Percentiles rank a stretch among this genome's conserved stretches.
These are phyloP conservation scores for Megaceryle torquata DNA, from an alignment of 2,113 vertebrate species.

Conservation along the genomic window DNA sequence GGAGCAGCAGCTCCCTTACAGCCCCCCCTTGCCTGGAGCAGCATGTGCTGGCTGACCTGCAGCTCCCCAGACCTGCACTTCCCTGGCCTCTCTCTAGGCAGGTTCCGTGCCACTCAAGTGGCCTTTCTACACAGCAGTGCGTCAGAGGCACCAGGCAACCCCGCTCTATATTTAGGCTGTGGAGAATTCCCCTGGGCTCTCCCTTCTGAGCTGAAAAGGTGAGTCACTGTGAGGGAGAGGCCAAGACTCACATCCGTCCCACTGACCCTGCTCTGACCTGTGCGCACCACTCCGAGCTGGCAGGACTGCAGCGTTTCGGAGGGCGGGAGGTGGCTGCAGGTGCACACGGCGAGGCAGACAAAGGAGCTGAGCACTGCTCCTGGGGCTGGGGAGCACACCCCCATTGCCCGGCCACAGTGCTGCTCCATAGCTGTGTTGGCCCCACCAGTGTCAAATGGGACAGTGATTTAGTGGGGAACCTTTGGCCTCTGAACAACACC, in stretches of 20 bases:
- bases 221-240: conserved; percentile 58
- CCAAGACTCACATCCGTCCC: conserved; percentile 49
- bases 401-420: rapidly evolving
- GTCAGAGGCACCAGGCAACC: conserved; percentile 12
- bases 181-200: conserved; percentile 63
- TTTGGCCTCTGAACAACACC: not conserved
- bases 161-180: conserved; percentile 57
- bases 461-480: not conserved
- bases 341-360: not conserved
- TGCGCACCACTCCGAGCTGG: not conserved
- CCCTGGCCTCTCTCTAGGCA: not conserved
- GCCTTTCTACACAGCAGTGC: not conserved
- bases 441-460: not conserved
- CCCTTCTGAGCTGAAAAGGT: conserved; percentile 49
- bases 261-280: conserved; percentile 57
- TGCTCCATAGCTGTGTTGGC: not conserved
- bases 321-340: conserved; percentile 45
- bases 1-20: not conserved
- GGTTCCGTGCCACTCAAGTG: not conserved
- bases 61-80: not conserved
- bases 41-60: not conserved
- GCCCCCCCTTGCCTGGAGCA: not conserved
- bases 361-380: not conserved
- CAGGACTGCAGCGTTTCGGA: not conserved
- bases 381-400: not conserved